Percentiles rank a stretch among this genome's conserved stretches.
These are phyloP conservation scores for Palythoa caribaeorum DNA, from an alignment of 92 coral and sea anemone genomes.

Conservation along the genomic window DNA sequence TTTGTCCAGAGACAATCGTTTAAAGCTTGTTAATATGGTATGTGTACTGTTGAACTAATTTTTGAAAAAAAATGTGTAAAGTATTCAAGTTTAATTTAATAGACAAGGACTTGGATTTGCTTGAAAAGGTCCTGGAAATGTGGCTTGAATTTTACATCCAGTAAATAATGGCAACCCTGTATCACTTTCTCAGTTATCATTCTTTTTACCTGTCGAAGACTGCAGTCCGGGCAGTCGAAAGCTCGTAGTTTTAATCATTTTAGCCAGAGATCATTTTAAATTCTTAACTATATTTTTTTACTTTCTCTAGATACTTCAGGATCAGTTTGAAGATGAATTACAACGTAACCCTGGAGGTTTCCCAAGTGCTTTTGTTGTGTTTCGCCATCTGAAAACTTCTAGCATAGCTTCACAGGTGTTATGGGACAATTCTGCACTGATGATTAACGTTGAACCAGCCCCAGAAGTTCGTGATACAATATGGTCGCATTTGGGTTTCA, in stretches of 20 bases:
- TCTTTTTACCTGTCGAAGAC: too few relatives aligned
- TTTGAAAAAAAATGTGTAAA: too few relatives aligned
- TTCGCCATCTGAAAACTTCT: slow-evolving; percentile 80
- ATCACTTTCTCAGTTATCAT: neutral
- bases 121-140: too few relatives aligned
- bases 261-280: too few relatives aligned
- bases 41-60: too few relatives aligned
- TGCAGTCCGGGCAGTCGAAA: too few relatives aligned
- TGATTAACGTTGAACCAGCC: slow-evolving; percentile 69
- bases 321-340: slow-evolving; percentile 71
- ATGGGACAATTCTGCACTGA: slow-evolving; percentile 82
- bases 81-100: too few relatives aligned
- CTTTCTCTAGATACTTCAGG: slow-evolving; percentile 65
- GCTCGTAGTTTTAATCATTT: too few relatives aligned
- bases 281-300: neutral
- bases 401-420: slow-evolving; percentile 78
- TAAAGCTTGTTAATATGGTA: too few relatives aligned
- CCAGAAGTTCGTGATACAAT: slow-evolving; percentile 85
- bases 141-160: too few relatives aligned
- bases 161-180: neutral
- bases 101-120: too few relatives aligned
- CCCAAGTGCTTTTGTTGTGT: slow-evolving; percentile 84
- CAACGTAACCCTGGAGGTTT: slow-evolving; percentile 60
- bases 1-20: too few relatives aligned
- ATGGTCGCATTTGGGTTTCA: slow-evolving; percentile 78